Evolutionary conservation across 1,140 invertebrate genomes (phyloP), one percentile per base, ranked within the genome.

Genomic region (Caenorhabditis briggsae): DNA sequence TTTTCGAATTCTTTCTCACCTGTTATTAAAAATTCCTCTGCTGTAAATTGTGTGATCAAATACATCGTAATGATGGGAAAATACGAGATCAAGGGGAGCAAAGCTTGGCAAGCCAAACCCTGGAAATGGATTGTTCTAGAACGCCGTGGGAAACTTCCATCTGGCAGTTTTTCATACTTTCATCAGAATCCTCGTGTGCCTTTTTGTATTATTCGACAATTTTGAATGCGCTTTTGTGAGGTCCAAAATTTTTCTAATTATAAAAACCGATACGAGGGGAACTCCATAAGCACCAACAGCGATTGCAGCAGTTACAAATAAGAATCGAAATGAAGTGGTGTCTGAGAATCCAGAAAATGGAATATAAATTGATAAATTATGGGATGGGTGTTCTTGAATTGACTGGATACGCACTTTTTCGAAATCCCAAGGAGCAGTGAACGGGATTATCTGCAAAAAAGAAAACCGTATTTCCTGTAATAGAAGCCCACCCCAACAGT

Each of bases 301-400:
- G 1, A 78, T 53, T 14, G 46, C 7, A 1, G 18, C 70, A 12
- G 70, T 78, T 5, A 78, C 70, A 53, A 50, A 78, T 12, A 78
- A 14, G 12, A 78, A 78, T n/a, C n/a, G 70, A 23, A 78, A 53
- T 0, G 70, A 78, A 20, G 3, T 78, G 5, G 70, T 50, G n/a
- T 78, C 70, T 2, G 70, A 50, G 33, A 78, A 78, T 23, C 70
- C 70, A 3, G 70, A 78, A 50, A 78, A 78, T 78, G 70, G 70
- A 9, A 23, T 41, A 78, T 78, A 78, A 16, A 78, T 78, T 12
- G 70, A 78, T 50, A 78, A 46, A 14, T 78, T n/a, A 23, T 78
- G 46, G 7, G 70, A 20, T 8, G 70, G 46, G 23, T 78, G 70
- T 46, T 78, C 70, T 50, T 53, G 9, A 6, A 78, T 50, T 3